Evolutionary conservation across 2,888 invertebrate genomes (phyloP).

Genomic region (Dione vanillae): DNA sequence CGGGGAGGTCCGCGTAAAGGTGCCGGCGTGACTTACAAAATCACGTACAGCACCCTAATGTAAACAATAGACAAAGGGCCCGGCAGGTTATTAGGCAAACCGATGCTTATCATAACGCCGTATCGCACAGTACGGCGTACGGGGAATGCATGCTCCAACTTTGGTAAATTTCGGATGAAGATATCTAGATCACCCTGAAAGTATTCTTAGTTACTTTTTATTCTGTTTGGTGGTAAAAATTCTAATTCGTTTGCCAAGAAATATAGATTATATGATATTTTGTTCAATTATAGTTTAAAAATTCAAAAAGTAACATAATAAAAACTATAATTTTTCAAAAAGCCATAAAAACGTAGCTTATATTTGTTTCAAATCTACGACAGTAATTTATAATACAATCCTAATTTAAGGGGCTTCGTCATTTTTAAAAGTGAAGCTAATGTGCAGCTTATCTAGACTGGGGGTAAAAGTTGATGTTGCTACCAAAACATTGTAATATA

Average conservation of each 20-base stretch:
- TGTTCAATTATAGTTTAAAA: no score
- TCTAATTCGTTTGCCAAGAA: no score
- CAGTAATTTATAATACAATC: constrained; percentile 18
- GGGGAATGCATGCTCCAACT: constrained; percentile 51
- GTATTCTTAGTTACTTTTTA: background rate
- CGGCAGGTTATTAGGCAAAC: constrained; percentile 71
- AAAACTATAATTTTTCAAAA: background rate
- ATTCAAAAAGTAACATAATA: no score
- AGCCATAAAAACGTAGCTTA: background rate
- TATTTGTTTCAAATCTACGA: constrained; percentile 2
- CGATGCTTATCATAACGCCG: constrained; percentile 64
- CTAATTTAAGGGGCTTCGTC: constrained; percentile 22
- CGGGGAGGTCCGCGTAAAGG: constrained; percentile 80
- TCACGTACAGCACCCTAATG: constrained; percentile 80
- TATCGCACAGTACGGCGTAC: constrained; percentile 56
- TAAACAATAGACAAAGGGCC: constrained; percentile 83
- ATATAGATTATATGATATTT: no score
- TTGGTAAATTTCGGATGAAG: constrained; percentile 60
- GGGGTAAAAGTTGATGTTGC: constrained; percentile 7
- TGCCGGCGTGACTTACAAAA: constrained; percentile 79
- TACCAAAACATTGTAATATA: background rate
- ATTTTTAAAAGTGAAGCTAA: constrained; percentile 25
- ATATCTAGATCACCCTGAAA: constrained; percentile 60
- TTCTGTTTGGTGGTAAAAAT: background rate
- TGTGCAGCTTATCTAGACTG: constrained; percentile 23